Evolutionary conservation across 2,888 invertebrate genomes (phyloP), one percentile per base, ranked within the genome.

Genomic region (Villa cingulata): DNA sequence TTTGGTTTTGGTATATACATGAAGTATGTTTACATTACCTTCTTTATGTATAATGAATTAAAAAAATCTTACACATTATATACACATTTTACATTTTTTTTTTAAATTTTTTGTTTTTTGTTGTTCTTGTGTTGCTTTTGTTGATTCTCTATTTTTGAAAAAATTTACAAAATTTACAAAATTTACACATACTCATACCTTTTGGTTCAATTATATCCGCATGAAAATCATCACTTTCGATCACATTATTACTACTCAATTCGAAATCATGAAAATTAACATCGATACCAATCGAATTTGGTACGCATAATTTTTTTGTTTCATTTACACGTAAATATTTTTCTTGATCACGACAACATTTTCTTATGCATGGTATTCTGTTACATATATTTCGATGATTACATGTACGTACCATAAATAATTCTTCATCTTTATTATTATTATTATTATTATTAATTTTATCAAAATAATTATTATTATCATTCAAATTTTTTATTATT

Each of bases 281-380:
- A 40, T 42, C 40, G 12, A 50, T 27, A 48, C 62, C 57, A 9
- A 50, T 52, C 29, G 55, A 48, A 51, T 66, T 60, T 12, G 50
- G 49, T 39, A 52, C 54, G 43, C 68, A 66, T n/a, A 54, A 49
- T 4, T 60, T 59, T 3, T 60, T 59, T 4, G 7, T 37, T 10
- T 51, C 51, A 54, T 64, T 64, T 15, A 55, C 54, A 41, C 59
- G 58, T 7, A 56, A 52, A 48, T 59, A 59, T 32, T 63, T 58
- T 54, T 65, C 61, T n/a, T 62, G 61, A 46, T 63, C 61, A 14
- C 53, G 54, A 48, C 68, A 68, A 48, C 68, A 68, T 46, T 61
- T 59, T 29, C 65, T 56, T 18, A 68, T 54, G 49, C 68, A 68
- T 1, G 68, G 62, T 12, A 68, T 50, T 1, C 46, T 48, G n/a